Conservation (phyloP, 2,113 vertebrate genomes). For the Drymodes brunneopygia region DNA sequence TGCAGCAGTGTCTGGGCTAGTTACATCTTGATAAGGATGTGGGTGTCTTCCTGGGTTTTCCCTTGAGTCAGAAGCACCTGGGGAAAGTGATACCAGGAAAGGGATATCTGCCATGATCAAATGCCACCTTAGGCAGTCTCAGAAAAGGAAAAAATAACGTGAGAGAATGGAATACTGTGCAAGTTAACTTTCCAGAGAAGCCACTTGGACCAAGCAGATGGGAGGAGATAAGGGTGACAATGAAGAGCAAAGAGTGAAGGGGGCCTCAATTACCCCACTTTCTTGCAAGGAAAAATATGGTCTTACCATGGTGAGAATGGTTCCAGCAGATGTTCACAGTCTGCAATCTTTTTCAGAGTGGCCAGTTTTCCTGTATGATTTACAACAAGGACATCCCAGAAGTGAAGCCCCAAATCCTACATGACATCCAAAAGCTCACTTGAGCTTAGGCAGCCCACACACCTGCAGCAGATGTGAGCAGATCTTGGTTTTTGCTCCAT, state of each 20-base stretch:
- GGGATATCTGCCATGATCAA: neutral
- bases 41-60: conserved; percentile 16
- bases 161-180: neutral
- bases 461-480: neutral
- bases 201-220: neutral
- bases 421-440: neutral
- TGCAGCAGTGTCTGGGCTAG: neutral
- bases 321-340: neutral
- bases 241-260: neutral
- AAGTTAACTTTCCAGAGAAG: neutral
- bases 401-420: neutral
- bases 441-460: fast-evolving
- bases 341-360: neutral
- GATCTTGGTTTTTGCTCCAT: neutral
- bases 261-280: neutral
- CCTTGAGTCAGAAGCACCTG: conserved; percentile 31
- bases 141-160: neutral
- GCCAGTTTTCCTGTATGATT: neutral
- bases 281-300: neutral
- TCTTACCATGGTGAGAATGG: neutral
- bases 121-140: neutral
- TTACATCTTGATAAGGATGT: conserved; percentile 30
- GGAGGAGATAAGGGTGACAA: neutral
- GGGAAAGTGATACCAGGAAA: neutral
- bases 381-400: neutral